These are phyloP conservation scores for Sebastiscus tertius DNA, from an alignment of 2,797 vertebrate genomes.

Conservation along the genomic window DNA sequence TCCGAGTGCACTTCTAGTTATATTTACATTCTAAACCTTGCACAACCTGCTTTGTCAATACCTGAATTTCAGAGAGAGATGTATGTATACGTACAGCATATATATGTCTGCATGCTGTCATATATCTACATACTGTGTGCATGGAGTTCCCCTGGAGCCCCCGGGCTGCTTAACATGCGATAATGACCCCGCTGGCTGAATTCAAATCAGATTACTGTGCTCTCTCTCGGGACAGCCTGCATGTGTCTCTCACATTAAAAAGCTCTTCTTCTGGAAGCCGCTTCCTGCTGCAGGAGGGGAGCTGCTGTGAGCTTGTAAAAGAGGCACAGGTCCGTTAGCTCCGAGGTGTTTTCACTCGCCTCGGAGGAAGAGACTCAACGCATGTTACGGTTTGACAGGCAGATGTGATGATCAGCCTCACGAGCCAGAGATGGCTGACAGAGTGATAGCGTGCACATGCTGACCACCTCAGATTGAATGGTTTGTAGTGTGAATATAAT, in stretches of 20 bases:
- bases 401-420: conserved; percentile 24
- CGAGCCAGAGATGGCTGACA: conserved; percentile 4
- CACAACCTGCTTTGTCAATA: background rate
- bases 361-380: conserved; percentile 26
- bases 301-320: conserved; percentile 30
- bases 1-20: background rate
- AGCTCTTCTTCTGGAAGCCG: conserved; percentile 38
- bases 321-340: conserved; percentile 5
- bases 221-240: conserved; percentile 52
- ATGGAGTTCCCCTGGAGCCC: conserved; percentile 39
- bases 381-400: conserved; percentile 32
- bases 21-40: background rate
- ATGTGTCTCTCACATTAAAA: conserved; percentile 62
- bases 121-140: conserved; percentile 21
- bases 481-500: background rate
- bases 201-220: conserved; percentile 66
- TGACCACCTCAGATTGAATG: conserved; percentile 16
- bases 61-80: background rate
- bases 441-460: background rate
- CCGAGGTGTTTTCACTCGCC: conserved; percentile 5
- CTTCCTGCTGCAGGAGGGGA: conserved; percentile 33
- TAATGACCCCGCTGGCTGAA: conserved; percentile 69
- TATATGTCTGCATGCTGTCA: background rate
- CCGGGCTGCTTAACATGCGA: conserved; percentile 50
- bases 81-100: background rate